Base-by-base conservation (phyloP, 2,888 invertebrate genomes). In the Kuschelorhynchus macadamiae region DNA sequence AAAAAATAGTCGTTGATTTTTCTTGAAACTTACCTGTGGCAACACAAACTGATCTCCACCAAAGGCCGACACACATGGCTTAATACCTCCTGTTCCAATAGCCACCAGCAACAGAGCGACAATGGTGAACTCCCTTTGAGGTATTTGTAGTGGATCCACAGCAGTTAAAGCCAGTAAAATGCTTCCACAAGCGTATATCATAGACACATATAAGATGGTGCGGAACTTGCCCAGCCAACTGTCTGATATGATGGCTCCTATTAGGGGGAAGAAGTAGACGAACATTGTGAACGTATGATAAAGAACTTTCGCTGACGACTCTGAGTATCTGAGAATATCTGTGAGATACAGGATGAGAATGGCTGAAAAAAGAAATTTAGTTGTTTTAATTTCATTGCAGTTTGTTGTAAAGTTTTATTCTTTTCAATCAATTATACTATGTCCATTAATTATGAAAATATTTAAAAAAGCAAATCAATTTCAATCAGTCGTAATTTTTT, bases 191-290 rank as follows among this genome's bases (percentile, higher is more conserved):
- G 93, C 92, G 80, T 97, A 98, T 16, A 98, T 87, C 39, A 95
- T 84, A 2, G 97, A 97, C 14, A 98, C 84, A 82, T 92, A 96
- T 17, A 97, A 84, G 74, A 98, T 98, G 0, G 96, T 96, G 73
- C 88, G 88, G 84, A 93, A 98, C 85, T 96, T 93, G 53, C 98
- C 98, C 44, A 97, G 86, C 85, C 89, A 91, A 66, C 96, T 94
- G 83, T 98, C 98, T 0, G 98, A 96, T 36, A 98, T 84, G 79
- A 98, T 93, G 20, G 98, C 98, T 1, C 98, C 98, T 25, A 96
- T 77, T 1, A 97, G 75, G 0, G 97, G 96, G 72, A 93, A 93
- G 83, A 95, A 91, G 85, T 94, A 98, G 8, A 94, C 94, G 75
- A 97, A 86, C 90, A 94, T 93, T 0, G 91, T 90, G 83, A 97